These are phyloP conservation scores for Nilaparvata lugens DNA, from an alignment of 1,140 invertebrate genomes.

Conservation along the genomic window DNA sequence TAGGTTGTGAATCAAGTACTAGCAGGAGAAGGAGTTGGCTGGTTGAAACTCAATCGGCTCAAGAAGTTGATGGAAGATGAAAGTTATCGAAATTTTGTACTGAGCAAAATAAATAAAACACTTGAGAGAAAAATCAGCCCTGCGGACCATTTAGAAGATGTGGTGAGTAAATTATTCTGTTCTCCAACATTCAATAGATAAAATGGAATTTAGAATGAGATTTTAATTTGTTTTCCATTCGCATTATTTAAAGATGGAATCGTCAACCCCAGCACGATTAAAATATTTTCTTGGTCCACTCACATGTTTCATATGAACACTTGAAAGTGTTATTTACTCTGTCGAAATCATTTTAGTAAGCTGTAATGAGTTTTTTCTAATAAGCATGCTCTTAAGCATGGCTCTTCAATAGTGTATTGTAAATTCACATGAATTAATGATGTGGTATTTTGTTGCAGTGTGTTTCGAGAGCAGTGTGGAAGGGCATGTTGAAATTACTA, in stretches of 20 bases:
- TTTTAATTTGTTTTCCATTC: too few species aligned
- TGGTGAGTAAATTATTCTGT: constrained; percentile 53
- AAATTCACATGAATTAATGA: too few species aligned
- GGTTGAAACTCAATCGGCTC: constrained; percentile 88
- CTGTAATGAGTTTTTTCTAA: too few species aligned
- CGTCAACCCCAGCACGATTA: too few species aligned
- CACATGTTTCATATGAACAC: too few species aligned
- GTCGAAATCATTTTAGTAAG: too few species aligned
- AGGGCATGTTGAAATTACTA: constrained; percentile 91
- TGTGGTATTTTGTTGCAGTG: constrained; percentile 50
- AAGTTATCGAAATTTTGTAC: constrained; percentile 91
- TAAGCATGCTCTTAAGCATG: too few species aligned
- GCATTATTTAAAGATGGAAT: too few species aligned
- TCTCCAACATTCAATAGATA: background rate
- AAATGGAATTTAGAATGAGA: too few species aligned
- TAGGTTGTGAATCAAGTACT: constrained; percentile 85
- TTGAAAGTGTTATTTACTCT: too few species aligned
- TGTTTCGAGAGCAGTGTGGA: constrained; percentile 81
- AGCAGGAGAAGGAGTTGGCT: constrained; percentile 93
- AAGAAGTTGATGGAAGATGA: constrained; percentile 99
- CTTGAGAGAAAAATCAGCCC: constrained; percentile 88
- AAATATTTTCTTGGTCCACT: too few species aligned
- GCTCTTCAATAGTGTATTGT: too few species aligned
- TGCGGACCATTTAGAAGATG: constrained; percentile 95
- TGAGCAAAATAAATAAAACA: constrained; percentile 90